Conservation (phyloP, 2,888 invertebrate species). For the Pollenia griseotomentosa region DNA sequence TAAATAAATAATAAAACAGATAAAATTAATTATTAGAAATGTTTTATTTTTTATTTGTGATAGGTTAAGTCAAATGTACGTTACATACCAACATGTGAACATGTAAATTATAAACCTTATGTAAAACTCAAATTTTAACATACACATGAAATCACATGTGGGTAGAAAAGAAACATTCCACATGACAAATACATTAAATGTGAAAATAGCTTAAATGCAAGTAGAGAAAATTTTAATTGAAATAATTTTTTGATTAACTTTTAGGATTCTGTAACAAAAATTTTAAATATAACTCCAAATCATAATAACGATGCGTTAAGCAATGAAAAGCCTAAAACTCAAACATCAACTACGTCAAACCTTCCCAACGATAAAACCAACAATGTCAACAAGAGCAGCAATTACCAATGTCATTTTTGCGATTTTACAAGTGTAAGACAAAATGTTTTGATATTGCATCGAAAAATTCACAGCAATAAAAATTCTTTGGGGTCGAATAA, state of each 20-base stretch:
- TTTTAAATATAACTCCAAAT: conserved; percentile 76
- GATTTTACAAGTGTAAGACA: conserved; percentile 88
- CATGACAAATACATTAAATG: too few species aligned
- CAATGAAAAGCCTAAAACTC: conserved; percentile 36
- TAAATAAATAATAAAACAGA: too few species aligned
- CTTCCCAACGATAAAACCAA: conserved; percentile 56
- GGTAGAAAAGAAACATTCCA: too few species aligned
- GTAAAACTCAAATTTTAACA: too few species aligned
- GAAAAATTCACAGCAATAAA: conserved; percentile 87
- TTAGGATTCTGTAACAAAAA: conserved; percentile 78
- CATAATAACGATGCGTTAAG: conserved; percentile 42
- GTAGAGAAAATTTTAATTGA: not conserved
- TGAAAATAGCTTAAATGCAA: not conserved
- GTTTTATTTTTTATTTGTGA: too few species aligned
- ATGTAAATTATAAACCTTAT: too few species aligned
- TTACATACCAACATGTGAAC: too few species aligned
- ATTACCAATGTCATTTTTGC: conserved; percentile 88
- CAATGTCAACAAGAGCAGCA: conserved; percentile 48
- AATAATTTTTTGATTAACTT: conserved; percentile 36
- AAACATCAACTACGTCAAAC: conserved; percentile 26
- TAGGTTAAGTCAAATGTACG: too few species aligned
- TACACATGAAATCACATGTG: too few species aligned
- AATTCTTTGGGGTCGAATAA: conserved; percentile 52
- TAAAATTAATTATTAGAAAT: too few species aligned
- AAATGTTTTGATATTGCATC: conserved; percentile 90